Percentiles rank a stretch among this genome's conserved stretches.
These are phyloP conservation scores for Nymphalis io DNA, from an alignment of 1,140 invertebrate species.

Conservation along the genomic window DNA sequence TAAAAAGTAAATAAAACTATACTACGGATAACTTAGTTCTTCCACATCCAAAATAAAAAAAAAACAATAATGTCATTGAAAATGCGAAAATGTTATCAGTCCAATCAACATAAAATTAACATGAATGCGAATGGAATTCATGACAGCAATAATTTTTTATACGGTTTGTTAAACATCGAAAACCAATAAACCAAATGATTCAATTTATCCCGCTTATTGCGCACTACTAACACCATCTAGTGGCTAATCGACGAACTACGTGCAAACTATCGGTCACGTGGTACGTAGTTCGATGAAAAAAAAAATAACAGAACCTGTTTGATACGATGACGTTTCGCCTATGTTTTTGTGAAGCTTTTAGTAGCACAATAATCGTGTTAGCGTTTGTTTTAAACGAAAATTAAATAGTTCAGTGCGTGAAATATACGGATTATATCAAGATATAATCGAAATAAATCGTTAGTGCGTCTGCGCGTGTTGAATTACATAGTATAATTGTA, in stretches of 20 bases:
- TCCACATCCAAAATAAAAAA: neutral
- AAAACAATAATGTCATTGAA: neutral
- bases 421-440: neutral
- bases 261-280: conserved; percentile 60
- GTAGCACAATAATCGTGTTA: conserved; percentile 45
- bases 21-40: neutral
- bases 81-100: conserved; percentile 20
- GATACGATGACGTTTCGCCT: conserved; percentile 63
- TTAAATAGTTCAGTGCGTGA: conserved; percentile 30
- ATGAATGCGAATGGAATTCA: conserved; percentile 39
- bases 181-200: conserved; percentile 26
- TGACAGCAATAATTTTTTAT: conserved; percentile 44
- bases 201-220: conserved; percentile 22
- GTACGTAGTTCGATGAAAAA: conserved; percentile 46
- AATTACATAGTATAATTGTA: neutral
- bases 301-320: conserved; percentile 71
- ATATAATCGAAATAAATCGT: conserved; percentile 10
- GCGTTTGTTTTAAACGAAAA: conserved; percentile 23
- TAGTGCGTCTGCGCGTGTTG: neutral
- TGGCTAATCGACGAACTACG: conserved; percentile 34
- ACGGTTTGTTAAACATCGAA: conserved; percentile 46
- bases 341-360: conserved; percentile 68
- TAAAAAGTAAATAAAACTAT: neutral
- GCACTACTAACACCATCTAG: conserved; percentile 55
- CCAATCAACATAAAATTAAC: conserved; percentile 44